Evolutionary conservation across 2,888 invertebrate species (phyloP).

Genomic region (Ophioninae sp.): DNA sequence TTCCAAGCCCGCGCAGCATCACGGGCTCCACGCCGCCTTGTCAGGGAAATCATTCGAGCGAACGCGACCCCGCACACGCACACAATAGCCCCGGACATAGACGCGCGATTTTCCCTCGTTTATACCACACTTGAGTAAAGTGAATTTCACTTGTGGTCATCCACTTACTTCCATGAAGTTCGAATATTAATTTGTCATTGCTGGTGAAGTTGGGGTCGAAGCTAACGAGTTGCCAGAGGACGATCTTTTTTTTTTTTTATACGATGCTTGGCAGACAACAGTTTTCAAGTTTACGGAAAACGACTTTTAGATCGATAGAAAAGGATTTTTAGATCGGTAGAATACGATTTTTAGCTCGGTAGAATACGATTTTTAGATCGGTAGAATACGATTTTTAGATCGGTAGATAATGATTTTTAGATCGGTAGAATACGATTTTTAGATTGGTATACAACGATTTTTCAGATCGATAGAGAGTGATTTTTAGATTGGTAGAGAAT

Average conservation of each 20-base stretch:
- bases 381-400: too few species aligned
- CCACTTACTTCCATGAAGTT: neutral
- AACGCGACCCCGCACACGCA: constrained; percentile 36
- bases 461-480: too few species aligned
- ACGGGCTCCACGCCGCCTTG: constrained; percentile 38
- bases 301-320: too few species aligned
- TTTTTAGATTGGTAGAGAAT: too few species aligned
- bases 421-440: too few species aligned
- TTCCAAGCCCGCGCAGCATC: constrained; percentile 33
- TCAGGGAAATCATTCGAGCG: constrained; percentile 53
- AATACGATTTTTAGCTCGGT: too few species aligned
- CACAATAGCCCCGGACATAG: neutral
- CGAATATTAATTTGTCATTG: neutral
- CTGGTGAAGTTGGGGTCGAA: neutral
- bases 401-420: too few species aligned
- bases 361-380: too few species aligned
- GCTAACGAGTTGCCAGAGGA: neutral
- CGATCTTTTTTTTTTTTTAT: neutral
- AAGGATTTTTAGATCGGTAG: too few species aligned
- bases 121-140: neutral
- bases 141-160: constrained; percentile 1
- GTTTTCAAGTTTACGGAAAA: too few species aligned
- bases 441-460: too few species aligned
- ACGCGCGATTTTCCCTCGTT: constrained; percentile 7
- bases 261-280: neutral